phyloP scores from a whole-genome alignment of 1,140 invertebrate species.

The Calephelis virginiensis region DNA sequence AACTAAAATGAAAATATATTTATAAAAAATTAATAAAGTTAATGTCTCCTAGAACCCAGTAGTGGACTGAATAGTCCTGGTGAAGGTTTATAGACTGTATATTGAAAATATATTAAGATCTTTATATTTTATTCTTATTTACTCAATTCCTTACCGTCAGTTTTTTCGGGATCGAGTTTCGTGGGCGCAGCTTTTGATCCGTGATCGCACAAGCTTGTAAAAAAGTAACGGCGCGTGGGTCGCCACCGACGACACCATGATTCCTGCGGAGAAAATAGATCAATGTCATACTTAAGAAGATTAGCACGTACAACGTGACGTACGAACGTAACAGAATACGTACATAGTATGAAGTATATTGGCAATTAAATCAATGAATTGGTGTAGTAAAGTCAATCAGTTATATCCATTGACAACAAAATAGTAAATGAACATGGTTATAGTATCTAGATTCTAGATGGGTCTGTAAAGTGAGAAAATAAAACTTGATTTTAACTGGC shows the following conservation, averaged over 20 bases:
- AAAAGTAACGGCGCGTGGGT: slow-evolving; percentile 62
- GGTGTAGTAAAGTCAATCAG: too few relatives aligned
- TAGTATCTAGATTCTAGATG: too few relatives aligned
- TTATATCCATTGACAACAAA: too few relatives aligned
- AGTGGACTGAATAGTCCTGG: slow-evolving; percentile 48
- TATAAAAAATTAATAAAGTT: slow-evolving; percentile 21
- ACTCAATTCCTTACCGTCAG: slow-evolving; percentile 60
- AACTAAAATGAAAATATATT: slow-evolving; percentile 10
- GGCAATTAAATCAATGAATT: too few relatives aligned
- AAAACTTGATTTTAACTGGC: too few relatives aligned
- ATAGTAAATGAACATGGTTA: too few relatives aligned
- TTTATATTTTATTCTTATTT: slow-evolving; percentile 38
- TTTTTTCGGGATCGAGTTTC: slow-evolving; percentile 63
- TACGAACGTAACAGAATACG: too few relatives aligned
- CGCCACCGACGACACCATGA: slow-evolving; percentile 76
- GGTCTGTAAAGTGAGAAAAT: too few relatives aligned
- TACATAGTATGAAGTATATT: too few relatives aligned
- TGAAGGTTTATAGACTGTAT: slow-evolving; percentile 66
- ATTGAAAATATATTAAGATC: slow-evolving; percentile 52
- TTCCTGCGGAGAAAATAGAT: slow-evolving; percentile 57
- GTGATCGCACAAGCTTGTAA: slow-evolving; percentile 60
- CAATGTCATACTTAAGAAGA: slow-evolving; percentile 17
- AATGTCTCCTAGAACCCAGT: slow-evolving; percentile 20
- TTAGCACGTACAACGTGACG: not conserved
- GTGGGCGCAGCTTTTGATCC: slow-evolving; percentile 60